Evolutionary conservation across 2,888 invertebrate species (phyloP), one percentile per base, ranked within the genome.

Genomic region (Patella depressa): DNA sequence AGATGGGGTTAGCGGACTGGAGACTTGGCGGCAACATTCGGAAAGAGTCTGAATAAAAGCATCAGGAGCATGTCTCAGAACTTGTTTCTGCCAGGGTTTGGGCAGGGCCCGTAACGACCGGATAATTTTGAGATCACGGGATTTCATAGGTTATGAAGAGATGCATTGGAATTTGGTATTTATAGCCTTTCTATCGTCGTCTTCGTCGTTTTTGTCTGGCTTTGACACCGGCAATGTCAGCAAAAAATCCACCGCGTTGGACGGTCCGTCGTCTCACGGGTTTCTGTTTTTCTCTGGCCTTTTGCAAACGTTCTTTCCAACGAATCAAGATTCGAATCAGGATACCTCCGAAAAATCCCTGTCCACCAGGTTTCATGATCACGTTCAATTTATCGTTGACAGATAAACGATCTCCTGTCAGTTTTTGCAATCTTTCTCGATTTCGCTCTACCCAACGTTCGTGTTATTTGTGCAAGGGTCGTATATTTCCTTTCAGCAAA

Each of bases 181-280:
- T 3, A 34, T 34, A 34, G 3, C 3, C 34, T 34, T 34, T n/a
- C n/a, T n/a, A n/a, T n/a, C n/a, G n/a, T n/a, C n/a, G n/a, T n/a
- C n/a, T n/a, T n/a, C n/a, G 3, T 34, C 34, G 34, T 4, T 4
- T 34, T 3, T 19, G 19, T 14, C 11, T 2, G 14, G 19, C n/a
- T 0, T n/a, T n/a, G 3, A 9, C 11, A 0, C 14, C 2, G 19
- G n/a, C 24, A n/a, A 2, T 11, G 1, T 2, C 19, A 0, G 0
- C n/a, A 3, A 19, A 2, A 24, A 19, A 14, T 9, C 19, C 24
- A 5, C n/a, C 2, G 14, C 65, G n/a, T 19, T 9, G 19, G 0
- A 14, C n/a, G n/a, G n/a, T n/a, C n/a, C n/a, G n/a, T 14, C 11
- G 11, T 9, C 19, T 65, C 2, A 12, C 65, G 3, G 11, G 11